phyloP scores from a whole-genome alignment of 2,113 vertebrate genomes.

The Bufo gargarizans region DNA sequence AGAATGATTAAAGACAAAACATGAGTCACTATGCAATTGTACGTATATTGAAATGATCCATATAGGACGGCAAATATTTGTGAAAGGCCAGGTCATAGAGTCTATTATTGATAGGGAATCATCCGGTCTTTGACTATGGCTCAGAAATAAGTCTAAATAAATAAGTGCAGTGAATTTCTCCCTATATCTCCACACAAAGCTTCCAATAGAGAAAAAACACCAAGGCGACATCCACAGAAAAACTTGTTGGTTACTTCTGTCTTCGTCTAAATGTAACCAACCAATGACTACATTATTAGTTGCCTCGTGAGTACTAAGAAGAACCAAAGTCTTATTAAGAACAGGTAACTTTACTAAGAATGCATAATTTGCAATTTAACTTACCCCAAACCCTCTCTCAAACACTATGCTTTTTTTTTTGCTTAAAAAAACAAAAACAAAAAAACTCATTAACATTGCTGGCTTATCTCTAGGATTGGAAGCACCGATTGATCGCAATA shows the following conservation, averaged over 20 bases:
- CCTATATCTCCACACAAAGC: not conserved
- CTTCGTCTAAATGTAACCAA: too few species aligned
- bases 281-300: too few species aligned
- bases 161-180: not conserved
- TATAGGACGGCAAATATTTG: conserved; percentile 42
- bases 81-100: conserved; percentile 24
- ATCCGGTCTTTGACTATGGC: conserved; percentile 23
- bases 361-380: too few species aligned
- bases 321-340: too few species aligned
- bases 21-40: conserved; percentile 40
- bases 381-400: too few species aligned
- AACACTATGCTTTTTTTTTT: too few species aligned
- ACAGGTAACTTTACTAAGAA: too few species aligned
- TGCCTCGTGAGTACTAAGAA: too few species aligned
- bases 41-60: conserved; percentile 3
- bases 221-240: not conserved
- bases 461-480: too few species aligned
- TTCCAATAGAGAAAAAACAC: not conserved
- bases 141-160: conserved; percentile 32
- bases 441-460: too few species aligned
- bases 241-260: not conserved
- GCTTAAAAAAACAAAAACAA: too few species aligned
- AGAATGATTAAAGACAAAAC: conserved; percentile 21
- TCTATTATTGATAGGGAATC: conserved; percentile 18
- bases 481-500: too few species aligned